Conservation (phyloP, 1,140 invertebrate genomes). For the Theocolax elegans region DNA sequence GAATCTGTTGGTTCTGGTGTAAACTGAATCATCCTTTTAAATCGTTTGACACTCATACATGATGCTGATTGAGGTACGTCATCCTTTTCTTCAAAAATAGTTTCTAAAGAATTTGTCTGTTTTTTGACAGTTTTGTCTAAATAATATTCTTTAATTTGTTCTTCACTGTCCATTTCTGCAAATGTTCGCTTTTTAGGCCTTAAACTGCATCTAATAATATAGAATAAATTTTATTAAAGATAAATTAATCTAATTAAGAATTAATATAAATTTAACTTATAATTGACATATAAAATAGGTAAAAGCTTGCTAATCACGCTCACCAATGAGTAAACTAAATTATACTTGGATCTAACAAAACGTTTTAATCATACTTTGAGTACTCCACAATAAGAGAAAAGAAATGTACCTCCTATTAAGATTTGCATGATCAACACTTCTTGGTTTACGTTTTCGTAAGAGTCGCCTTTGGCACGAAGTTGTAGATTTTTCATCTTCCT, state of each 20-base stretch:
- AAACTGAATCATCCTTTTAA: constrained; percentile 61
- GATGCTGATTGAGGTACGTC: constrained; percentile 44
- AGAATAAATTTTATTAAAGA: too few species aligned
- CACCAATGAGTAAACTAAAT: too few species aligned
- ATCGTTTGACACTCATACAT: constrained; percentile 55
- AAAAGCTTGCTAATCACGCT: too few species aligned
- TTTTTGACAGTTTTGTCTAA: constrained; percentile 58
- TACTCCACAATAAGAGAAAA: too few species aligned
- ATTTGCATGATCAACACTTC: constrained; percentile 34
- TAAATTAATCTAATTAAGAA: too few species aligned
- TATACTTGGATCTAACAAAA: too few species aligned
- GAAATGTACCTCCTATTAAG: constrained; percentile 61
- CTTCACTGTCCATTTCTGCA: constrained; percentile 52
- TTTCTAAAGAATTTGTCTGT: constrained; percentile 57
- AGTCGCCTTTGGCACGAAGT: constrained; percentile 33
- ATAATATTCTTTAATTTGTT: constrained; percentile 57
- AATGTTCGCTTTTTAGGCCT: constrained; percentile 56
- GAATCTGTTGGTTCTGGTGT: constrained; percentile 42
- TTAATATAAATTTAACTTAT: too few species aligned
- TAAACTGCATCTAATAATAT: constrained; percentile 56
- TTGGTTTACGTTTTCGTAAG: constrained; percentile 48
- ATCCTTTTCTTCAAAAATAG: constrained; percentile 62
- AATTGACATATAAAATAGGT: too few species aligned
- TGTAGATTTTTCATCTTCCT: constrained; percentile 9
- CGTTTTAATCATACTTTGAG: too few species aligned